Evolutionary conservation across 2,888 invertebrate genomes (phyloP), one percentile per base, ranked within the genome.

Genomic region (Hypselothyrea guttata): DNA sequence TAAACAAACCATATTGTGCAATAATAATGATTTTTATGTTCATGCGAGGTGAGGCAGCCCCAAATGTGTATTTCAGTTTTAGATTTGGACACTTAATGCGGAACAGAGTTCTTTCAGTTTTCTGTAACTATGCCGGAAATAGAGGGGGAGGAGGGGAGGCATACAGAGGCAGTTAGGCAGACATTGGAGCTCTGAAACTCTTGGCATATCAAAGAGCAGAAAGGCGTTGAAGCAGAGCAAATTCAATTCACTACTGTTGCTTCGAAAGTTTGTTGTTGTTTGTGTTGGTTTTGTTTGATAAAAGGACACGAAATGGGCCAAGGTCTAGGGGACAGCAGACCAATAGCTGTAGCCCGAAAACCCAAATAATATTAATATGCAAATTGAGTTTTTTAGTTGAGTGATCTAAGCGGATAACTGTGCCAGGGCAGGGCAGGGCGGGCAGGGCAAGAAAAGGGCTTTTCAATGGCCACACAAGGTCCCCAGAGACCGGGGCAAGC

Each of bases 351-450:
- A 11, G 56, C 35, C 62, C 65, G 66, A 79, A 70, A 79, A 62
- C 73, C 67, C 68, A 75, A 77, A 83, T 86, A 87, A 87, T 86
- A 88, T 88, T 88, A 88, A 88, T 87, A 88, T 88, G 88, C 87
- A 88, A 88, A 88, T 88, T 88, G 88, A 85, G 88, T 88, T 88
- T 88, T 87, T 83, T 86, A 83, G 86, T 88, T 88, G 87, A 88
- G 78, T 87, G 87, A 83, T 84, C 87, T 87, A 87, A 87, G 87
- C 86, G 85, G 84, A 86, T 82, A 85, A 78, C 77, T 64, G 71
- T 57, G 60, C 67, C 56, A 35, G 35, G 15, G 12, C 12, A 11
- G 7, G 1, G 5, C 12, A 45, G 27, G n/a, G 7, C 7, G 1
- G n/a, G 11, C 4, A 11, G 12, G 38, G 22, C 59, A 47, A 42